A percentile compares a stretch with the other conserved stretches of the same genome.
Evolutionary conservation across 1,140 invertebrate genomes (phyloP).

Genomic region (Bombus impatiens): DNA sequence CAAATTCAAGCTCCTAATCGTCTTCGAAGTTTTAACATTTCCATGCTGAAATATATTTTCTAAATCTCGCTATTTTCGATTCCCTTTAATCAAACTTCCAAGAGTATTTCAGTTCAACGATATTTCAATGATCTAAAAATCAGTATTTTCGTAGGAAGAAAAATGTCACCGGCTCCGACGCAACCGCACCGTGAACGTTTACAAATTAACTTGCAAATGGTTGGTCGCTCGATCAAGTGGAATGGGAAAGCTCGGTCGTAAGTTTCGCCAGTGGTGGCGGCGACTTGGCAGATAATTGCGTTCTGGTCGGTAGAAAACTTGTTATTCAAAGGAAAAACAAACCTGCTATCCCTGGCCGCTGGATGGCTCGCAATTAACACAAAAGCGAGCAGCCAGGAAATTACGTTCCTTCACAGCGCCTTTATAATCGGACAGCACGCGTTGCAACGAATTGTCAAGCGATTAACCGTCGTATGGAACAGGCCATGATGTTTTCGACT

Average conservation of each 20-base stretch:
- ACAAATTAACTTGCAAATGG: slow-evolving; percentile 44
- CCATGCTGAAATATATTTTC: not conserved
- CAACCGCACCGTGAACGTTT: slow-evolving; percentile 6
- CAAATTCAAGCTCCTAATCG: not conserved
- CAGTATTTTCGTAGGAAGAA: not conserved
- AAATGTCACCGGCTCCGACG: not conserved
- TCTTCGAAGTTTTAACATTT: not conserved
- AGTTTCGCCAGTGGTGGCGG: not conserved
- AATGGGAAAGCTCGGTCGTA: slow-evolving; percentile 6
- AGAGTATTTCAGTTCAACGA: not conserved
- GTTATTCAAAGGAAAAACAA: slow-evolving; percentile 30
- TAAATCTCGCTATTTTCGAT: not conserved
- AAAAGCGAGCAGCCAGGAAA: slow-evolving; percentile 19
- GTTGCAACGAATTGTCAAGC: not conserved
- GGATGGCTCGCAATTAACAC: slow-evolving; percentile 22
- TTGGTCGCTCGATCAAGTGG: slow-evolving; percentile 18
- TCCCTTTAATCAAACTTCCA: not conserved
- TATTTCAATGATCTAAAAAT: not conserved
- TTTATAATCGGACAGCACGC: not conserved
- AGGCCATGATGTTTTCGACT: not conserved
- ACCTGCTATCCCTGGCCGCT: not conserved
- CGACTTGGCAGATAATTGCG: slow-evolving; percentile 31
- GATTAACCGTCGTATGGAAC: slow-evolving; percentile 1
- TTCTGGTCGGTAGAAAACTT: slow-evolving; percentile 28
- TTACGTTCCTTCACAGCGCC: not conserved